phyloP scores from a whole-genome alignment of 92 coral and sea anemone genomes.

The Zoanthus gigantus region DNA sequence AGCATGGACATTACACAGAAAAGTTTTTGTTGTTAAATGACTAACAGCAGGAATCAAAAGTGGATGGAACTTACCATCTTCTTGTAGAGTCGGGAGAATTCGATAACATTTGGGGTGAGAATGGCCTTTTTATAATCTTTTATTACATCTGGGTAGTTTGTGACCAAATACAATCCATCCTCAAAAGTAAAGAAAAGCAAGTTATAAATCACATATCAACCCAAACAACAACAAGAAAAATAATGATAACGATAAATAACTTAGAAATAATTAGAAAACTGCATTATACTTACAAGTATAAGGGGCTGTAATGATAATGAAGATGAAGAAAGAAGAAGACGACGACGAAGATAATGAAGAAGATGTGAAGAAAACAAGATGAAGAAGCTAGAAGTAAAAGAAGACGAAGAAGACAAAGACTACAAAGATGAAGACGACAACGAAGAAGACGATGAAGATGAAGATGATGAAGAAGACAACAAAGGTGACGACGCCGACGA shows the following conservation, averaged over 20 bases:
- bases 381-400: background rate
- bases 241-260: background rate
- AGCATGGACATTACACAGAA: too few relatives aligned
- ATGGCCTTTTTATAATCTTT: slow-evolving; percentile 78
- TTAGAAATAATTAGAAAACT: background rate
- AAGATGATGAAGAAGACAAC: too few relatives aligned
- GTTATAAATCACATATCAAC: too few relatives aligned
- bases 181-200: slow-evolving; percentile 12
- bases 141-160: slow-evolving; percentile 83
- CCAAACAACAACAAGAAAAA: too few relatives aligned
- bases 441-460: background rate
- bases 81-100: slow-evolving; percentile 86
- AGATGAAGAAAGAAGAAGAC: background rate
- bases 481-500: too few relatives aligned
- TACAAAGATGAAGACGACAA: background rate
- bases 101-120: slow-evolving; percentile 94
- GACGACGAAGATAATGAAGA: background rate
- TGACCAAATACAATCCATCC: slow-evolving; percentile 93
- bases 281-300: background rate
- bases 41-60: background rate
- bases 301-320: too few relatives aligned
- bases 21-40: background rate
- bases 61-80: slow-evolving; percentile 69
- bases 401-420: background rate
- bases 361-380: too few relatives aligned